Evolutionary conservation across 2,113 vertebrate genomes (phyloP), one percentile per base, ranked within the genome.

Genomic region (Orcinus orca): DNA sequence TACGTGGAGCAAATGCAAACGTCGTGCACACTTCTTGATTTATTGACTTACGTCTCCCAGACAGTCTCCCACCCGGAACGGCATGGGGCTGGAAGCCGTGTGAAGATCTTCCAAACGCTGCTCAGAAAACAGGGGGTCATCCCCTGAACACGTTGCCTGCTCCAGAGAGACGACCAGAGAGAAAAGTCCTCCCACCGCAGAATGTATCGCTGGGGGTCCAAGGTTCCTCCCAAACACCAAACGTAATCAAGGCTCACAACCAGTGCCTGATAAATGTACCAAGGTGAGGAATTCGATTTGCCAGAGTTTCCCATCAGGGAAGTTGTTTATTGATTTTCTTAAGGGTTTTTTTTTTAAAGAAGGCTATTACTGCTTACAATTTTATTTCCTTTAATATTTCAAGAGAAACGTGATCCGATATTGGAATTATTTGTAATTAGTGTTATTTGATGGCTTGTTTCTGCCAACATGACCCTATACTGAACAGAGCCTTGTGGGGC

Each of bases 31-130:
- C 55, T 70, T 47, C 63, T 26, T 90, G 84, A 73, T 65, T 65
- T 67, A 76, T 68, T 86, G 83, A 86, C 93, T 96, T 17, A 4
- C 17, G 63, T 92, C 96, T 95, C 38, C 96, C 73, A 53, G 93
- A 88, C 87, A 87, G 29, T 94, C 93, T 97, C 95, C 97, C 86
- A 55, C 86, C 17, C 7, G 88, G 88, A n/a, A 83, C 68, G 8
- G 87, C 47, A 77, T 14, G 81, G 7, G 55, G 26, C 62, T 88
- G 79, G 88, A 71, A 97, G 29, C 62, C 50, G 29, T 6, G n/a
- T 41, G 58, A 93, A 97, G 77, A 96, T 60, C 85, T 89, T 71
- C 33, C 65, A 62, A 71, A 85, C 3, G n/a, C 90, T 12, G 62
- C 93, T 82, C 36, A 71, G 36, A 71, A 92, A 97, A 73, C 2